A percentile compares a stretch with the other conserved stretches of the same genome.
These are phyloP conservation scores for Bimastos eiseni DNA, from an alignment of 2,888 invertebrate species.

Conservation along the genomic window DNA sequence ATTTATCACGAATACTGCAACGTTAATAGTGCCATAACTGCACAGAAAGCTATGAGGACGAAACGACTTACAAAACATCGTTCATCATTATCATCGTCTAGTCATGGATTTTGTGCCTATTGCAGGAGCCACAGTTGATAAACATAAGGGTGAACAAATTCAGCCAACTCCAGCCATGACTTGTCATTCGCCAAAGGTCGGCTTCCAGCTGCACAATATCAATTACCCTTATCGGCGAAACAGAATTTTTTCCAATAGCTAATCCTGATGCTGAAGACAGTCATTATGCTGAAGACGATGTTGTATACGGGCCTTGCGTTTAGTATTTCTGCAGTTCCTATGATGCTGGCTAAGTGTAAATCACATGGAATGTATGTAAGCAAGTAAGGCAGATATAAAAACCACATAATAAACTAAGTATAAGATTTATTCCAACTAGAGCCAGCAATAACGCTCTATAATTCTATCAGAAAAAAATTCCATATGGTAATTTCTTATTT, in stretches of 20 bases:
- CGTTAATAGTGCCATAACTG: not conserved
- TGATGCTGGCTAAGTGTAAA: not conserved
- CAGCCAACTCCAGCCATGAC: not conserved
- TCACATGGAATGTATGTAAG: not conserved
- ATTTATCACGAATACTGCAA: not conserved
- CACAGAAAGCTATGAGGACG: too few relatives aligned
- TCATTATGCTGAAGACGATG: not conserved
- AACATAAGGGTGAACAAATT: not conserved
- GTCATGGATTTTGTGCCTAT: slow-evolving; percentile 2
- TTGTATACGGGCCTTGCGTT: too few relatives aligned
- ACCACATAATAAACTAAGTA: not conserved
- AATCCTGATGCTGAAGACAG: too few relatives aligned
- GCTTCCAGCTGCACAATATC: not conserved
- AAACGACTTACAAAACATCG: slow-evolving; percentile 6
- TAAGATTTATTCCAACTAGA: not conserved
- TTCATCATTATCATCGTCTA: not conserved
- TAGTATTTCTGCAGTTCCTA: too few relatives aligned
- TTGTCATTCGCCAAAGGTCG: not conserved
- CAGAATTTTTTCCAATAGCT: too few relatives aligned
- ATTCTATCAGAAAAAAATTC: too few relatives aligned
- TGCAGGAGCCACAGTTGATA: not conserved
- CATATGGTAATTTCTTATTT: too few relatives aligned
- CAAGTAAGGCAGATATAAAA: not conserved
- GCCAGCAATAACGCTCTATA: not conserved
- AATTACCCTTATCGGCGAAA: not conserved